These are phyloP conservation scores for Troilus luridus DNA, from an alignment of 2,888 invertebrate genomes.

Conservation along the genomic window DNA sequence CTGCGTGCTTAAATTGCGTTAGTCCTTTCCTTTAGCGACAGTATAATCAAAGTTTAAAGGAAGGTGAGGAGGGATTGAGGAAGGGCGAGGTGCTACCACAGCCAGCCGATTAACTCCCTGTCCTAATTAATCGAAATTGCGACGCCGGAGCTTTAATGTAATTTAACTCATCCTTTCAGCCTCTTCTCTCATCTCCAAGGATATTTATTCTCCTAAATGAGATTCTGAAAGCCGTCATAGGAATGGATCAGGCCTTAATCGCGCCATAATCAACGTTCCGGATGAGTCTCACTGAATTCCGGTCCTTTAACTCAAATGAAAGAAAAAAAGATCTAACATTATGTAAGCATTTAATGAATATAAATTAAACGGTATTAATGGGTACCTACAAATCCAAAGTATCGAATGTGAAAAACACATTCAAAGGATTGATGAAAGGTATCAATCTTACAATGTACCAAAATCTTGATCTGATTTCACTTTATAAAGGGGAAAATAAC, in stretches of 20 bases:
- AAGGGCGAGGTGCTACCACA: slow-evolving; percentile 31
- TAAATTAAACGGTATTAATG: neutral
- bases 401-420: no score
- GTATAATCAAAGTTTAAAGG: slow-evolving; percentile 47
- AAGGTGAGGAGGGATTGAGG: slow-evolving; percentile 4
- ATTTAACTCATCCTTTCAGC: slow-evolving; percentile 8
- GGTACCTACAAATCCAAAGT: no score
- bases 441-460: no score
- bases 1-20: slow-evolving; percentile 45
- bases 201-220: slow-evolving; percentile 44
- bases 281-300: neutral
- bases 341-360: neutral
- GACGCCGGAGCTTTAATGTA: slow-evolving; percentile 31
- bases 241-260: neutral
- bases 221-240: slow-evolving; percentile 25
- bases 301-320: neutral
- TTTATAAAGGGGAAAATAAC: no score
- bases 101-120: slow-evolving; percentile 46
- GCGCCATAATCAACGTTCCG: neutral
- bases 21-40: slow-evolving; percentile 37
- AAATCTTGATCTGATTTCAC: no score
- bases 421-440: no score
- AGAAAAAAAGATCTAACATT: neutral
- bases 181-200: slow-evolving; percentile 18
- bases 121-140: slow-evolving; percentile 44